phyloP scores from a whole-genome alignment of 2,797 vertebrate genomes.

The Hippocampus kuda region DNA sequence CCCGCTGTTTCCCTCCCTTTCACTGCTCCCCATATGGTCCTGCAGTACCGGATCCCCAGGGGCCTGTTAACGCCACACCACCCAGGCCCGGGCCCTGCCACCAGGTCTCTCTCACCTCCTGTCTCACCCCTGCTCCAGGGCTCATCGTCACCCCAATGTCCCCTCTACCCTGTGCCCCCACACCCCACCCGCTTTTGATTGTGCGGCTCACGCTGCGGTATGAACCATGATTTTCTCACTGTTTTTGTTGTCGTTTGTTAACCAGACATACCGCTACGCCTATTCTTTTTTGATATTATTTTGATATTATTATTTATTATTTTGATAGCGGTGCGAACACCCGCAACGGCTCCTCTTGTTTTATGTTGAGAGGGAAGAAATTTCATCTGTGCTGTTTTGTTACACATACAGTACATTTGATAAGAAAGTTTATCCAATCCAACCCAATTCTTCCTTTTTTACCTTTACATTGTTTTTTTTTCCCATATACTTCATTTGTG shows the following conservation, averaged over 20 bases:
- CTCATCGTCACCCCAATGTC: slow-evolving; percentile 36
- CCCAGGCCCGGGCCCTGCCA: slow-evolving; percentile 57
- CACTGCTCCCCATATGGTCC: slow-evolving; percentile 69
- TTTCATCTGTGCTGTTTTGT: too few relatives aligned
- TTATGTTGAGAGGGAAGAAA: too few relatives aligned
- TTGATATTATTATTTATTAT: too few relatives aligned
- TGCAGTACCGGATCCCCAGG: slow-evolving; percentile 56
- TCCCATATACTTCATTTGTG: slow-evolving; percentile 81
- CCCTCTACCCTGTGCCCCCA: slow-evolving; percentile 28
- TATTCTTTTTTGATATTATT: too few relatives aligned
- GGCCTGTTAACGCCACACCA: slow-evolving; percentile 64
- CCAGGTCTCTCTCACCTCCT: slow-evolving; percentile 55
- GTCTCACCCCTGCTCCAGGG: slow-evolving; percentile 46
- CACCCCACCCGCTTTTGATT: slow-evolving; percentile 35
- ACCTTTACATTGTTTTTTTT: slow-evolving; percentile 70
- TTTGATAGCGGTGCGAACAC: too few relatives aligned
- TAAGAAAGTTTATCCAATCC: too few relatives aligned
- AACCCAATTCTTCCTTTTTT: slow-evolving; percentile 10
- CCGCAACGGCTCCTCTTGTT: too few relatives aligned
- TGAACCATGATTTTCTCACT: slow-evolving; percentile 32
- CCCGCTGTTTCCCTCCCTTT: slow-evolving; percentile 70
- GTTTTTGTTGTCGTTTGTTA: slow-evolving; percentile 31
- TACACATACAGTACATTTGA: too few relatives aligned
- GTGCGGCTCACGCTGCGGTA: slow-evolving; percentile 36
- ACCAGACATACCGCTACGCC: background rate